Percentiles rank a stretch among this genome's conserved stretches.
These are phyloP conservation scores for Holacanthella duospinosa DNA, from an alignment of 2,888 invertebrate genomes.

Conservation along the genomic window DNA sequence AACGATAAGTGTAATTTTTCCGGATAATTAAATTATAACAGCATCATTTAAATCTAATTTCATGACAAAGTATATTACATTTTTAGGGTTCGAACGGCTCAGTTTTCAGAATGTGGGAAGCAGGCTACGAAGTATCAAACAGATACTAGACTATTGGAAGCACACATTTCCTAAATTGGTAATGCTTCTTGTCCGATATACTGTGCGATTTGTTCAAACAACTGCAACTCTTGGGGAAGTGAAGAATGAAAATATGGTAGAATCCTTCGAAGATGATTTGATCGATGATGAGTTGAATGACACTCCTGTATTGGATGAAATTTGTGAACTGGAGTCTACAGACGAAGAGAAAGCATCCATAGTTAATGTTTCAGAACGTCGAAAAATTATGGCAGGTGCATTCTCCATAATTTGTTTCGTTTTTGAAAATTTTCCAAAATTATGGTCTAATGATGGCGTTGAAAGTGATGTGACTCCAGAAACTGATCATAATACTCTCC, in stretches of 20 bases:
- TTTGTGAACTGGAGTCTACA: too few species aligned
- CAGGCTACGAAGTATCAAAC: neutral
- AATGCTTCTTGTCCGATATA: neutral
- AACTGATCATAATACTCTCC: neutral
- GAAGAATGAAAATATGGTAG: neutral
- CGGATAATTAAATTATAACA: too few species aligned
- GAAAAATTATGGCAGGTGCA: neutral
- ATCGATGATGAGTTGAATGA: too few species aligned
- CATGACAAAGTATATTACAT: too few species aligned
- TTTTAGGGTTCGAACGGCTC: neutral
- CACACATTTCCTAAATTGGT: neutral
- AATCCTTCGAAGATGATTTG: neutral
- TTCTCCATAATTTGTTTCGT: neutral
- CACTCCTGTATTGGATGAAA: too few species aligned
- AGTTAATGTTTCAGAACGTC: too few species aligned
- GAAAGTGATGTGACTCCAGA: too few species aligned
- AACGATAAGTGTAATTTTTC: too few species aligned
- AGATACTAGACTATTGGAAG: neutral
- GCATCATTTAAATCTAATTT: too few species aligned
- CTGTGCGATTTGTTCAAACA: neutral
- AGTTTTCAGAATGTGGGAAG: neutral
- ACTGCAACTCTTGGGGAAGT: neutral
- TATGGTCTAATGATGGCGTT: too few species aligned
- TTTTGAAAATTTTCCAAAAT: neutral
- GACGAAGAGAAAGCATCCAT: too few species aligned